Evolutionary conservation across 2,113 vertebrate species (phyloP), one percentile per base, ranked within the genome.

Genomic region (Crotalus horridus): DNA sequence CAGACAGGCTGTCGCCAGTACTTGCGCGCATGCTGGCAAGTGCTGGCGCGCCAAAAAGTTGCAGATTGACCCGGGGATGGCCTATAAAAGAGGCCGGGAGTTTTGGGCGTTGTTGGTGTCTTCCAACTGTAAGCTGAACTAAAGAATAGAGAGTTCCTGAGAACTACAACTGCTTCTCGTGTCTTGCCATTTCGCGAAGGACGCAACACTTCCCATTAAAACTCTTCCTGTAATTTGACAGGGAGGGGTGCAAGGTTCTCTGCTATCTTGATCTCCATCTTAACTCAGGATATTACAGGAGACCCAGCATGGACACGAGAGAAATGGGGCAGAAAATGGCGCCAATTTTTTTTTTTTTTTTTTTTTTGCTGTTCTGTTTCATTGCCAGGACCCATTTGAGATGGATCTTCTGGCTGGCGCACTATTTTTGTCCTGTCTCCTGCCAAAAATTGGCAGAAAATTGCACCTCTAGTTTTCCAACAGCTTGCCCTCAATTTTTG

Each of bases 141-240:
- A n/a, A n/a, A n/a, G n/a, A n/a, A n/a, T n/a, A n/a, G n/a, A n/a
- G n/a, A n/a, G n/a, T n/a, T n/a, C n/a, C n/a, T n/a, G n/a, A n/a
- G n/a, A n/a, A n/a, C n/a, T n/a, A n/a, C n/a, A n/a, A n/a, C n/a
- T n/a, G n/a, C n/a, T n/a, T n/a, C n/a, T n/a, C n/a, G n/a, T n/a
- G n/a, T n/a, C n/a, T n/a, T n/a, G n/a, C n/a, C n/a, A n/a, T n/a
- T n/a, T n/a, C n/a, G n/a, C n/a, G n/a, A n/a, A n/a, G n/a, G n/a
- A n/a, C n/a, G n/a, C n/a, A n/a, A n/a, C n/a, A 97, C 96, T 97
- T 97, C 97, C 93, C 96, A 85, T 90, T 59, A 97, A 15, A 96
- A 96, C 90, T 97, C 96, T 96, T 93, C 46, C 55, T 93, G 97
- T 96, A 97, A 96, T 96, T 97, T 97, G 92, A 95, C 11, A 88